Conservation (phyloP, 2,113 vertebrate species). For the Scomber scombrus region DNA sequence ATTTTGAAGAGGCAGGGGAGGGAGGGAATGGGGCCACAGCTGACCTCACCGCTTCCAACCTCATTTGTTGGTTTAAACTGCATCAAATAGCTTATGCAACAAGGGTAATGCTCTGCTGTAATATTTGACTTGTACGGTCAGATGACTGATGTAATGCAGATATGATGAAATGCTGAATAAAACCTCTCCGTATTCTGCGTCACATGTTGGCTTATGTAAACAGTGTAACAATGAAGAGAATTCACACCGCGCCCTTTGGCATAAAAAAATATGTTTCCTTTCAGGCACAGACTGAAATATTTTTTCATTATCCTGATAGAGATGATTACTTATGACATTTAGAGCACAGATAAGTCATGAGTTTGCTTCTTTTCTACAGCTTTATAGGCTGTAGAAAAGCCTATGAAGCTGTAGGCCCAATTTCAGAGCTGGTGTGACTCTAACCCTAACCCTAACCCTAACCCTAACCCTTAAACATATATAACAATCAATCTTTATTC, state of each 20-base stretch:
- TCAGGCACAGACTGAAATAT: background rate
- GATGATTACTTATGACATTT: too few species aligned
- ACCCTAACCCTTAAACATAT: too few species aligned
- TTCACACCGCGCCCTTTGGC: background rate
- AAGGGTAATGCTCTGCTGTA: background rate
- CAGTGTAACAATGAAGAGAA: background rate
- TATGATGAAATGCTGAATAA: slow-evolving; percentile 13
- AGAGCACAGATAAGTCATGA: too few species aligned
- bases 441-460: too few species aligned
- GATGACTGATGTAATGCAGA: slow-evolving; percentile 29
- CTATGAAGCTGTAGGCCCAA: too few species aligned
- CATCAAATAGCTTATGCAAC: slow-evolving; percentile 42
- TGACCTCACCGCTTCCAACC: slow-evolving; percentile 18
- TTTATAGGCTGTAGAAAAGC: too few species aligned
- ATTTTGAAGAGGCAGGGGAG: background rate
- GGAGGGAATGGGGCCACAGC: slow-evolving; percentile 7
- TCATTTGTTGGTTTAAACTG: slow-evolving; percentile 21
- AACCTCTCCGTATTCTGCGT: background rate
- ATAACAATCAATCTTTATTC: too few species aligned
- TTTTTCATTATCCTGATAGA: background rate
- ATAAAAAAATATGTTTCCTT: background rate
- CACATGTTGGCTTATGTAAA: background rate
- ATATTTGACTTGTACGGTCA: slow-evolving; percentile 20
- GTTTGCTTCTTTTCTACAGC: too few species aligned
- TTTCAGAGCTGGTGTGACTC: too few species aligned